Evolutionary conservation across 2,113 vertebrate genomes (phyloP).

Genomic region (Campylomormyrus numenius): DNA sequence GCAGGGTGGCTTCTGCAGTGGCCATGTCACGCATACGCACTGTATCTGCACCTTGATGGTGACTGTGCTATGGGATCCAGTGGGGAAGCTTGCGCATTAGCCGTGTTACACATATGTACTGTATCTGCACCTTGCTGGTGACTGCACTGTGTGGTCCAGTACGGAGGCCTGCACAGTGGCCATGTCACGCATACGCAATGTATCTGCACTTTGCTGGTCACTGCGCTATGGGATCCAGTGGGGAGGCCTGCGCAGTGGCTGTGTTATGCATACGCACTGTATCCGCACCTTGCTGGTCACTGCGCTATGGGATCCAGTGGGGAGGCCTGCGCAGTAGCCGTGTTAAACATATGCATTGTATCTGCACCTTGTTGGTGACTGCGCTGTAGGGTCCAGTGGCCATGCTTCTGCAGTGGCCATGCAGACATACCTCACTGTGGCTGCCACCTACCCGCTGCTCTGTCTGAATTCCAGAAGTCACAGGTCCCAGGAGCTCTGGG

Average conservation of each 20-base stretch:
- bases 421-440: neutral
- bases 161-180: neutral
- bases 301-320: neutral
- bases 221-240: too few species aligned
- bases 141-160: neutral
- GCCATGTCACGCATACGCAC: neutral
- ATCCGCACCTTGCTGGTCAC: neutral
- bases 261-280: neutral
- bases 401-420: neutral
- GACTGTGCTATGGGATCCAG: too few species aligned
- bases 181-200: too few species aligned
- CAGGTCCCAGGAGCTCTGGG: neutral
- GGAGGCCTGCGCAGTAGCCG: neutral
- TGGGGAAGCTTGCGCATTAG: neutral
- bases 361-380: neutral
- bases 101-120: neutral
- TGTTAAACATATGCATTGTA: neutral
- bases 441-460: neutral
- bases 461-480: neutral
- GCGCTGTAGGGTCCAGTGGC: neutral
- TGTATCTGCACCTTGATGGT: too few species aligned
- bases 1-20: neutral
- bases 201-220: too few species aligned
- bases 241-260: too few species aligned
- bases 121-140: neutral